Evolutionary conservation across 2,797 vertebrate species (phyloP), one percentile per base, ranked within the genome.

Genomic region (Danio choprae): DNA sequence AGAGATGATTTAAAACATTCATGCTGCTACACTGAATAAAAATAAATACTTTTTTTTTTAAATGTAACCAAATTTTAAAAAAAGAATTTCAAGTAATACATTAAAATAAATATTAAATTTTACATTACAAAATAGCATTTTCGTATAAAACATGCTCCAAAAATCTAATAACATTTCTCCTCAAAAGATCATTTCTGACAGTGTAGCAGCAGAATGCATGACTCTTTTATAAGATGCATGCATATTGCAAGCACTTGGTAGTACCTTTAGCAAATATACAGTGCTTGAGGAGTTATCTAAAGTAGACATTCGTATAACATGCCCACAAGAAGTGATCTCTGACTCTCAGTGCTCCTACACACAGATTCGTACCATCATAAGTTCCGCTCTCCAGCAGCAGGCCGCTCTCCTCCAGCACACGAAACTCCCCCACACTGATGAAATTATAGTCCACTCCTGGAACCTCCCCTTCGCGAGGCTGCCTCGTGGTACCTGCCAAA

Each of bases 371-470:
- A 99, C 97, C 97, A 77, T 99, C 98, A 46, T 99, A 99, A 0
- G 98, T 99, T 88, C 98, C 98, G n/a, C 98, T 99, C 93, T 99
- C 98, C 84, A 99, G 93, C 81, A 99, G 93, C 62, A 97, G 94
- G 84, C 97, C 97, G 5, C 96, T 96, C 90, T 99, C 97, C 82
- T 99, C 98, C 91, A 99, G 94, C 0, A 95, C 94, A 67, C 96
- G 96, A 74, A 99, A 99, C 83, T 99, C 97, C 73, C 94, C 97
- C 87, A 97, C 96, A 15, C 95, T 95, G 95, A 99, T 99, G 93
- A 99, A 99, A 85, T 99, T 99, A 87, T 99, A 99, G 93, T 99
- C 98, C 90, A 99, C 97, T 46, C 97, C 98, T 4, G 98, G 97
- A 82, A 99, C 97, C 82, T 99, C 98, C 71, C 96, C 96, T 90